Conservation (phyloP, 2,797 vertebrate genomes). For the Myiotriccus ornatus region DNA sequence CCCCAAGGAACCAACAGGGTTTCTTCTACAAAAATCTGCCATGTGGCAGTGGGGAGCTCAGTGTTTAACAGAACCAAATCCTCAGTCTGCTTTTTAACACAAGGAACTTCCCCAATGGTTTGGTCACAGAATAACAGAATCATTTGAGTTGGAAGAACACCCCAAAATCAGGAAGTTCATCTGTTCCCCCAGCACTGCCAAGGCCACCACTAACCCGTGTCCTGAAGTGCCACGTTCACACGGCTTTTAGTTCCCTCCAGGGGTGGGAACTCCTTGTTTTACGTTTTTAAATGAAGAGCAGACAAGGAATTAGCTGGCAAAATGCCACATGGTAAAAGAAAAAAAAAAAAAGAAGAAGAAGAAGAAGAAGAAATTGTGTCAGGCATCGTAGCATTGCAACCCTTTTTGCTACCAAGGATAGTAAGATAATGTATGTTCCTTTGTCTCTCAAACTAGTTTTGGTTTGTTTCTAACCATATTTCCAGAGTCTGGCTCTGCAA, state of each 20-base stretch:
- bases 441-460: neutral
- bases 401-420: neutral
- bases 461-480: neutral
- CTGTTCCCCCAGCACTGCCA: neutral
- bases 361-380: neutral
- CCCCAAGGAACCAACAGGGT: neutral
- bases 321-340: neutral
- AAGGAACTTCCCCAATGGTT: rapidly evolving
- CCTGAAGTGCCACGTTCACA: no score
- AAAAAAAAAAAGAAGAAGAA: neutral
- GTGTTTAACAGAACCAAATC: neutral
- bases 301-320: neutral
- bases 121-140: rapidly evolving
- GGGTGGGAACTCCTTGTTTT: neutral
- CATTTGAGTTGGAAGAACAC: neutral
- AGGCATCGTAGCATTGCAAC: neutral
- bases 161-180: rapidly evolving
- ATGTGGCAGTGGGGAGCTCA: neutral
- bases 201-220: neutral
- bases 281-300: neutral
- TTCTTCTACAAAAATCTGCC: neutral
- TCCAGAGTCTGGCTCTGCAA: neutral
- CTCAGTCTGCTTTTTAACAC: neutral
- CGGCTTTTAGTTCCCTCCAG: rapidly evolving
- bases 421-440: neutral